Evolutionary conservation across 2,888 invertebrate genomes (phyloP), one percentile per base, ranked within the genome.

Genomic region (Eupithecia dodoneata): DNA sequence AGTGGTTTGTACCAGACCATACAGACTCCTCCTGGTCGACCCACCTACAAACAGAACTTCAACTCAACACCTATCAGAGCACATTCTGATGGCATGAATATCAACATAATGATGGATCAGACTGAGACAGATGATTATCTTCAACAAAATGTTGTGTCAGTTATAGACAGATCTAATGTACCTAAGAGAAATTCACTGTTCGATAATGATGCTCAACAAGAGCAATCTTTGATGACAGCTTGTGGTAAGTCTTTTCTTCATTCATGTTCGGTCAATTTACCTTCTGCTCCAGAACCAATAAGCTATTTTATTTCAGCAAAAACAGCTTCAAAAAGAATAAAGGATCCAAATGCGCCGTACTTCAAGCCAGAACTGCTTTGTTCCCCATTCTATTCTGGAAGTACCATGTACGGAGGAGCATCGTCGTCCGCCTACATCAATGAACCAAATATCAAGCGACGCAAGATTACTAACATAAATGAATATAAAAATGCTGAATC

Each of bases 341-440:
- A 83, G 88, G 83, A 95, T 90, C 76, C 90, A 82, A 87, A 87
- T 81, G 81, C 90, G 87, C 88, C 90, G 85, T 88, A 86, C 87
- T 95, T 89, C 78, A 93, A 92, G 73, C 85, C 90, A 41, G 85
- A 84, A 45, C 83, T 90, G 41, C 81, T 91, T 63, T 88, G 91
- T 7, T 97, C 97, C 2, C 97, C 98, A 15, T 98, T 98, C 89
- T 98, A 98, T 87, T 95, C 95, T 80, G 97, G 97, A 44, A 95
- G 96, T 79, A 97, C 97, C 2, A 96, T 96, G 81, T 98, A 97
- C 88, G 98, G 98, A 3, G 98, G 98, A 65, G 96, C 97, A 15
- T 82, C 91, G 13, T 74, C 79, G 4, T 81, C 90, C 41, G 96
- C 96, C 1, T 96, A 96, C 81, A 94, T 95, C 66, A 92, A 93